Evolutionary conservation across 2,888 invertebrate species (phyloP).

Genomic region (Baccha elongata): DNA sequence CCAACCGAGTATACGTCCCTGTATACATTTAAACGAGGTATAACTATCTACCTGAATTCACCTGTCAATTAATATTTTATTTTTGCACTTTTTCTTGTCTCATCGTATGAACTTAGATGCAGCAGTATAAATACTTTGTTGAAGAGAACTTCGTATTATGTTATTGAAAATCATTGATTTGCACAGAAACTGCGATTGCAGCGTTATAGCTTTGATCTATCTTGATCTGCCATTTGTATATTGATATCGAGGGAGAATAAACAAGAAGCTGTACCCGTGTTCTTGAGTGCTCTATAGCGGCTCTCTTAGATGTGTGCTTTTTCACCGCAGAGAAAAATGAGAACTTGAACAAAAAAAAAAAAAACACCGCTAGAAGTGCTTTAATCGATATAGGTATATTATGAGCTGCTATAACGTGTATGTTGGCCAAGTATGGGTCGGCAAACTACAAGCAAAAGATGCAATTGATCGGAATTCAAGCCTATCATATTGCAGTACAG

Average conservation of each 20-base stretch:
- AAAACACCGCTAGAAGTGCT: conserved; percentile 62
- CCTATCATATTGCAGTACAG: conserved; percentile 63
- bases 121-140: background rate
- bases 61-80: conserved; percentile 37
- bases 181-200: conserved; percentile 2
- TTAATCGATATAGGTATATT: conserved; percentile 45
- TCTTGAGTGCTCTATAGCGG: conserved; percentile 52
- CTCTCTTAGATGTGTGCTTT: conserved; percentile 56
- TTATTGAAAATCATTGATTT: background rate
- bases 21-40: too few relatives aligned
- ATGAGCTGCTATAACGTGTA: conserved; percentile 5
- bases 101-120: background rate
- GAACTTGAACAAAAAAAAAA: conserved; percentile 31
- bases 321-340: conserved; percentile 68
- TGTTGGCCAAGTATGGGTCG: conserved; percentile 61
- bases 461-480: conserved; percentile 70
- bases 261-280: conserved; percentile 31
- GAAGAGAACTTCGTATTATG: background rate
- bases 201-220: conserved; percentile 58
- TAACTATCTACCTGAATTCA: background rate
- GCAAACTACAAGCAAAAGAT: conserved; percentile 68
- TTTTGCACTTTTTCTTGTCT: conserved; percentile 16
- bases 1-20: too few relatives aligned
- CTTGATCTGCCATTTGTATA: conserved; percentile 25
- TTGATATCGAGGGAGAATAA: conserved; percentile 44